A percentile compares a stretch with the other conserved stretches of the same genome.
phyloP scores from a whole-genome alignment of 2,797 vertebrate genomes.

The Dryobates pubescens region DNA sequence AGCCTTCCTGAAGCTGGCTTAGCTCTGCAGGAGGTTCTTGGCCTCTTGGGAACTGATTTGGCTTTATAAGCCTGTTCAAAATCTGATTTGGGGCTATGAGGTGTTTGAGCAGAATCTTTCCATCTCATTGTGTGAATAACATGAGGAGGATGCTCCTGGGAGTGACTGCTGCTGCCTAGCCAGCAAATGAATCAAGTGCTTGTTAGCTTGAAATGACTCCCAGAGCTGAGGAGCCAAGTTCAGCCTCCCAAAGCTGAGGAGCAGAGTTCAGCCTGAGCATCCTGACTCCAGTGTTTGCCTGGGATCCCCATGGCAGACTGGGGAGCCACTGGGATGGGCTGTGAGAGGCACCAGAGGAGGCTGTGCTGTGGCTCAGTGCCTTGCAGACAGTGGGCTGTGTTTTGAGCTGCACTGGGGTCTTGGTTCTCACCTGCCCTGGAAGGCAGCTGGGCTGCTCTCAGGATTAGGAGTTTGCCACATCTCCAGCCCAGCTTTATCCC shows the following conservation, averaged over 20 bases:
- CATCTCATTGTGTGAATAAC: background rate
- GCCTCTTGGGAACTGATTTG: background rate
- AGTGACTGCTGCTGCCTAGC: background rate
- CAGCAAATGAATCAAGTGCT: background rate
- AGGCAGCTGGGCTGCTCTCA: background rate
- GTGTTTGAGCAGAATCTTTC: background rate
- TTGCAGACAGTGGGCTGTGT: background rate
- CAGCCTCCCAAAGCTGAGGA: background rate
- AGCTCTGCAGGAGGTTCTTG: background rate
- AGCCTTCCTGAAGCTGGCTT: background rate
- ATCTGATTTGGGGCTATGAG: background rate
- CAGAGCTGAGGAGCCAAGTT: background rate
- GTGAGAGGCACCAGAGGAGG: background rate
- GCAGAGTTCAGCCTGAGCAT: background rate
- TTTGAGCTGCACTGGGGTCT: background rate
- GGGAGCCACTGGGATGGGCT: fast-evolving
- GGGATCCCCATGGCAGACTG: fast-evolving
- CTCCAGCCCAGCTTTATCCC: background rate
- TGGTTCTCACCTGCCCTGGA: background rate
- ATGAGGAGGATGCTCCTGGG: background rate
- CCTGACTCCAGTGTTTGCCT: fast-evolving
- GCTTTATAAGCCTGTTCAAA: background rate
- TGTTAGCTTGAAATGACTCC: background rate
- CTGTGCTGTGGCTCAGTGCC: background rate
- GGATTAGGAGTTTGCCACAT: background rate